Base-by-base conservation (phyloP, 1,140 invertebrate species). In the Drosophila tani region DNA sequence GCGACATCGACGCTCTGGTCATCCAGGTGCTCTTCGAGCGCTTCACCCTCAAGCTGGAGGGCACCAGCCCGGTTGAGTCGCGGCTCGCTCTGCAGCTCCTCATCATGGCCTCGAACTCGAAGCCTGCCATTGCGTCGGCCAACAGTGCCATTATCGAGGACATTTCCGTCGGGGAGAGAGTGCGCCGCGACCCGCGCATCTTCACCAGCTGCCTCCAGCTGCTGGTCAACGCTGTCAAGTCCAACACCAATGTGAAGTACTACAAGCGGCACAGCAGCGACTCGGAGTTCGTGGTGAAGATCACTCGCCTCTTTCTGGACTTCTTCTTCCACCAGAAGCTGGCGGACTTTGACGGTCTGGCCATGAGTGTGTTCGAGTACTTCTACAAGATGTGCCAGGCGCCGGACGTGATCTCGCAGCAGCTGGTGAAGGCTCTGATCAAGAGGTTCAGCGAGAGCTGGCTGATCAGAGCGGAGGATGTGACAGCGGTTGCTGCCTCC, bases 11-110 rank as follows among this genome's bases (percentile, higher is more conserved):
- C 9, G 93, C 93, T 0, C 71, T 93, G 2, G 88, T 94, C 21
- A 94, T 95, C 79, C 94, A 94, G 94, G 94, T 97, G 12, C 93
- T 98, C 38, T 98, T 96, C 96, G 96, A 98, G 92, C 95, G 95
- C 64, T 98, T 97, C 90, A 95, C 96, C 0, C 94, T 96, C 79
- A 97, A 96, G 84, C 94, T 96, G n/a, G 94, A 95, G 21, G 95
- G 95, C 15, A 96, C 95, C 0, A 95, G 95, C 0, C 91, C 94
- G 4, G 93, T 94, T 78, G 95, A 97, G 53, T 96, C 96, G 59
- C 94, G 95, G 49, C 94, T 95, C 15, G 95, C 97, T 2, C 92
- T 98, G 6, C 93, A 96, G 24, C 88, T 98, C 1, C 93, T 98
- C 1, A 95, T 95, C 17, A 97, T 98, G 96, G 94, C 94, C 45